Percentiles rank a stretch among this genome's conserved stretches.
Conservation (phyloP, 2,888 invertebrate genomes). For the Shargacucullia verbasci region DNA sequence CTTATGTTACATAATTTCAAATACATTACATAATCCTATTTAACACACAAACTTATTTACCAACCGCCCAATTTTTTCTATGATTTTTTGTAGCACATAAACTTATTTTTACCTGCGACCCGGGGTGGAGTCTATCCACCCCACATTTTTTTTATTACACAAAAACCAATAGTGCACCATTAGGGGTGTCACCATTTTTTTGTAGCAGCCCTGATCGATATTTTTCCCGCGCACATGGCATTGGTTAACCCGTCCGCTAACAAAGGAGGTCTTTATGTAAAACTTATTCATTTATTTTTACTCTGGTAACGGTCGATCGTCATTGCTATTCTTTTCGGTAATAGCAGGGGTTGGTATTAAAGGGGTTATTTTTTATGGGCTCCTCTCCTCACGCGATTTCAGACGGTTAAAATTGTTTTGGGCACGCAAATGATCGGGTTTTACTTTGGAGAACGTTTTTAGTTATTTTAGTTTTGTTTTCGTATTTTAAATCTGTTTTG, state of each 20-base stretch:
- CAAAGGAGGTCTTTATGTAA: constrained; percentile 83
- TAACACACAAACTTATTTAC: constrained; percentile 43
- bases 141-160: constrained; percentile 77
- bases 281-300: constrained; percentile 85
- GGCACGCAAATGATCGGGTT: constrained; percentile 76
- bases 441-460: constrained; percentile 51
- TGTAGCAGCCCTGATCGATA: constrained; percentile 77
- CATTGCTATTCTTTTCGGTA: constrained; percentile 83
- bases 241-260: constrained; percentile 75
- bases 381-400: constrained; percentile 81
- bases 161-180: constrained; percentile 79
- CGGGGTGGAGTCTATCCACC: constrained; percentile 81
- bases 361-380: constrained; percentile 75
- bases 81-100: constrained; percentile 64
- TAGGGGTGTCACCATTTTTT: constrained; percentile 84
- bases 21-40: not conserved
- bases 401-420: constrained; percentile 74
- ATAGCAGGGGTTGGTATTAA: constrained; percentile 71
- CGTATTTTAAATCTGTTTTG: constrained; percentile 37
- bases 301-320: constrained; percentile 74
- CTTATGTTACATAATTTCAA: not conserved
- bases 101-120: constrained; percentile 77
- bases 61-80: constrained; percentile 56
- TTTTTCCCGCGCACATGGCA: constrained; percentile 79
- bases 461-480: constrained; percentile 37